These are phyloP conservation scores for Tiliacea aurago DNA, from an alignment of 2,888 invertebrate genomes.

Conservation along the genomic window DNA sequence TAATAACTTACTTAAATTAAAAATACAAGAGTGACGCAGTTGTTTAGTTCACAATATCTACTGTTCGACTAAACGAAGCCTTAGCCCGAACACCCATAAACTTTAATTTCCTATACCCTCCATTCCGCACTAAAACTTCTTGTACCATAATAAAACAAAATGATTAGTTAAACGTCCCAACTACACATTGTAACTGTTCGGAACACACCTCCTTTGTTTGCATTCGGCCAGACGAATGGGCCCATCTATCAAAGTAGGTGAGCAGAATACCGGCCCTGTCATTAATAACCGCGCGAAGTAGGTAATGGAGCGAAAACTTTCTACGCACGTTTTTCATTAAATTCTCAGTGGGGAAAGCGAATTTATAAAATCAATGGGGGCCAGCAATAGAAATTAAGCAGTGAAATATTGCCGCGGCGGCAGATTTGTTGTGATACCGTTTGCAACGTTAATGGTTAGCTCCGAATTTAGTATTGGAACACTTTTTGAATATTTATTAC, in stretches of 20 bases:
- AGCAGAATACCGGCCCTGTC: slow-evolving; percentile 70
- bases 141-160: slow-evolving; percentile 52
- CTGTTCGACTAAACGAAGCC: neutral
- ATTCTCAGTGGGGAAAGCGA: slow-evolving; percentile 74
- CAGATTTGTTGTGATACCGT: slow-evolving; percentile 65
- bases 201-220: slow-evolving; percentile 72
- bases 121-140: slow-evolving; percentile 37
- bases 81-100: slow-evolving; percentile 13
- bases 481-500: slow-evolving; percentile 57
- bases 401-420: slow-evolving; percentile 64
- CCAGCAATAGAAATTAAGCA: slow-evolving; percentile 76
- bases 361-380: slow-evolving; percentile 81
- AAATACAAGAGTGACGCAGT: neutral
- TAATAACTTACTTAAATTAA: too few relatives aligned
- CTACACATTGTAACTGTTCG: slow-evolving; percentile 51
- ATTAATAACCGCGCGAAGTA: slow-evolving; percentile 78
- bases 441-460: slow-evolving; percentile 50
- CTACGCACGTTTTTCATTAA: slow-evolving; percentile 87
- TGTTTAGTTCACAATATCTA: neutral
- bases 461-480: slow-evolving; percentile 55
- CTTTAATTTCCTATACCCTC: slow-evolving; percentile 28
- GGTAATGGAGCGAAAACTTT: slow-evolving; percentile 81
- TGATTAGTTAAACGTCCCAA: slow-evolving; percentile 53
- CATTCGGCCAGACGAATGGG: slow-evolving; percentile 73
- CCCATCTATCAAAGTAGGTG: slow-evolving; percentile 78